A percentile compares a stretch with the other conserved stretches of the same genome.
phyloP scores from a whole-genome alignment of 2,797 vertebrate genomes.

The Esox lucius region DNA sequence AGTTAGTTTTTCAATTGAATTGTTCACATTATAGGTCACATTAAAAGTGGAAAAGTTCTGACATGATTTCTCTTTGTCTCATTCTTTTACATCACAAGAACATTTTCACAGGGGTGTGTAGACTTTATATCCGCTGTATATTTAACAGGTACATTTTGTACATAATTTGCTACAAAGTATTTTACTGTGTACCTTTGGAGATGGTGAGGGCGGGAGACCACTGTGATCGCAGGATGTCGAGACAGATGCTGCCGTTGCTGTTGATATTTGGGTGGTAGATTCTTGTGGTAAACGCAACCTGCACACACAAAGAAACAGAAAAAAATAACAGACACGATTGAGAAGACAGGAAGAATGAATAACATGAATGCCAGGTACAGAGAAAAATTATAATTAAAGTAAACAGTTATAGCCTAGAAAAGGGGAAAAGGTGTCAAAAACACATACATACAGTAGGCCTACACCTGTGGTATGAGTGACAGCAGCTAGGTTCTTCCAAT shows the following conservation, averaged over 20 bases:
- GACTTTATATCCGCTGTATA: too few species aligned
- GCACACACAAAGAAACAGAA: constrained; percentile 11
- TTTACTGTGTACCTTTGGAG: constrained; percentile 79
- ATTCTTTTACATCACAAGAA: too few species aligned
- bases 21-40: too few species aligned
- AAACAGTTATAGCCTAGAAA: not conserved
- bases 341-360: not conserved
- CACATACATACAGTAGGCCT: not conserved
- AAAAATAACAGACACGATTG: not conserved
- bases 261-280: constrained; percentile 76
- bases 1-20: too few species aligned
- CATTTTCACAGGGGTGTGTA: too few species aligned
- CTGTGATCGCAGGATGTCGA: constrained; percentile 81
- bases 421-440: not conserved
- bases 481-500: too few species aligned
- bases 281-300: constrained; percentile 86
- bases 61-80: too few species aligned
- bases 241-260: constrained; percentile 67
- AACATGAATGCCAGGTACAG: constrained; percentile 16
- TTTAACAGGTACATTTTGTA: too few species aligned
- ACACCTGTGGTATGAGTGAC: not conserved
- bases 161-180: too few species aligned
- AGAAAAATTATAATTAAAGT: constrained; percentile 15
- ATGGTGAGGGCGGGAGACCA: constrained; percentile 85
- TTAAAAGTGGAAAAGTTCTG: too few species aligned